phyloP scores from a whole-genome alignment of 1,140 invertebrate genomes.

The Nymphalis io region DNA sequence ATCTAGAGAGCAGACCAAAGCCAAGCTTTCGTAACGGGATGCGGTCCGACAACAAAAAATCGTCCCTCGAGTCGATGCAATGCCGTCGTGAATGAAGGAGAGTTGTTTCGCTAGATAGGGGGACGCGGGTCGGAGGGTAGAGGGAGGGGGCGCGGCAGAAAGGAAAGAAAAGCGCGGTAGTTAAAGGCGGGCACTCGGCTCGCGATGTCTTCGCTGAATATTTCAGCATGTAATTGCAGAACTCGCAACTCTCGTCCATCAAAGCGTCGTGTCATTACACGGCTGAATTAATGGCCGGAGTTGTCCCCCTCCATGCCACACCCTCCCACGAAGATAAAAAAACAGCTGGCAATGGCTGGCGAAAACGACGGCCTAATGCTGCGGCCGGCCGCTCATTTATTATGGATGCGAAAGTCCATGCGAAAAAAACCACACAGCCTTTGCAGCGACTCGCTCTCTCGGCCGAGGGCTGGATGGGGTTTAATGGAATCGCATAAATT shows the following conservation, averaged over 20 bases:
- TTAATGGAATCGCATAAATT: slow-evolving; percentile 53
- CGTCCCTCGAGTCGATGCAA: slow-evolving; percentile 38
- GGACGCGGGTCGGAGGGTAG: neutral
- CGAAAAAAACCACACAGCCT: slow-evolving; percentile 46
- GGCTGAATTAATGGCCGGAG: slow-evolving; percentile 53
- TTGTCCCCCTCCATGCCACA: slow-evolving; percentile 26
- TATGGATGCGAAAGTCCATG: slow-evolving; percentile 55
- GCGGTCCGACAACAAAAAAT: slow-evolving; percentile 38
- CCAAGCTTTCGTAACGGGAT: slow-evolving; percentile 38
- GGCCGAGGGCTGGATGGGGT: slow-evolving; percentile 35
- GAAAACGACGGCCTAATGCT: slow-evolving; percentile 48
- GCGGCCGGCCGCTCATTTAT: slow-evolving; percentile 61
- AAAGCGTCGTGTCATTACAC: slow-evolving; percentile 60
- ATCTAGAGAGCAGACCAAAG: slow-evolving; percentile 30
- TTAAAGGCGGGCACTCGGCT: slow-evolving; percentile 39
- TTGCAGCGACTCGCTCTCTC: slow-evolving; percentile 19
- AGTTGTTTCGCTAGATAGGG: slow-evolving; percentile 31
- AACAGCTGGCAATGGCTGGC: slow-evolving; percentile 47
- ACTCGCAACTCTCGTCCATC: slow-evolving; percentile 60
- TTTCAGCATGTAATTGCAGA: slow-evolving; percentile 67
- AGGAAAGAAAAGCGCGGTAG: slow-evolving; percentile 46
- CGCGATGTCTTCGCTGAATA: slow-evolving; percentile 57
- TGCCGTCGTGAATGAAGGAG: slow-evolving; percentile 39
- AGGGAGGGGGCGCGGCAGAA: slow-evolving; percentile 18
- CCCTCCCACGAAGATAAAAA: slow-evolving; percentile 40